These are phyloP conservation scores for Thymelicus acteon DNA, from an alignment of 2,888 invertebrate genomes.

Conservation along the genomic window DNA sequence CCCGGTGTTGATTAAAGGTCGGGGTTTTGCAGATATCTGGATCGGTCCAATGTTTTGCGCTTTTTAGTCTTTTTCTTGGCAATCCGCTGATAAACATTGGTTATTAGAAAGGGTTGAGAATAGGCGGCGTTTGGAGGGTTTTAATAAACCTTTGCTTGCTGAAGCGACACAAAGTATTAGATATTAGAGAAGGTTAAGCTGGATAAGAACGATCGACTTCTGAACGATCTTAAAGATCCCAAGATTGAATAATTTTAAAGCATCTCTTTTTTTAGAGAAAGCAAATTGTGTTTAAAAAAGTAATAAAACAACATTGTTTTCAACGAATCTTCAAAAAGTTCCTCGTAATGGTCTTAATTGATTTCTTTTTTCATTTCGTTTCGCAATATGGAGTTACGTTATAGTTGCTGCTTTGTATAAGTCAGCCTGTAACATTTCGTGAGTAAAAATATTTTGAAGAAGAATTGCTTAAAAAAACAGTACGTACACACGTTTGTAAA, in stretches of 20 bases:
- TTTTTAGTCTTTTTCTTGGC: slow-evolving; percentile 49
- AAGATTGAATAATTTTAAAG: no score
- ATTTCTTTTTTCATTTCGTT: no score
- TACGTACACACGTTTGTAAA: slow-evolving; percentile 45
- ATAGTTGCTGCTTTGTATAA: no score
- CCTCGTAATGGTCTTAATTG: no score
- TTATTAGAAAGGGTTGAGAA: slow-evolving; percentile 26
- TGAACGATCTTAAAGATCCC: no score
- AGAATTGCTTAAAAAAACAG: slow-evolving; percentile 22
- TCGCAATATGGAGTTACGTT: no score
- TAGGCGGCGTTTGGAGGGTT: neutral
- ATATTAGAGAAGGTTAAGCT: neutral
- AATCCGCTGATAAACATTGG: slow-evolving; percentile 35
- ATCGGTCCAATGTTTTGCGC: slow-evolving; percentile 49
- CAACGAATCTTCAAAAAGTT: no score
- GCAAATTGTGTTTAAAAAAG: no score
- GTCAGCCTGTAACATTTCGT: no score
- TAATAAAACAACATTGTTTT: no score
- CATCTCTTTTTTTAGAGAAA: no score
- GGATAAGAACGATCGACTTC: no score
- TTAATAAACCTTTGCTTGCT: neutral
- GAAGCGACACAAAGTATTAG: neutral
- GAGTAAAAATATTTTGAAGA: slow-evolving; percentile 16
- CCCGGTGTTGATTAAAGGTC: slow-evolving; percentile 72
- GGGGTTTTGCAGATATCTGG: slow-evolving; percentile 56